Evolutionary conservation across 2,113 vertebrate species (phyloP), one percentile per base, ranked within the genome.

Genomic region (Semnornis frantzii): DNA sequence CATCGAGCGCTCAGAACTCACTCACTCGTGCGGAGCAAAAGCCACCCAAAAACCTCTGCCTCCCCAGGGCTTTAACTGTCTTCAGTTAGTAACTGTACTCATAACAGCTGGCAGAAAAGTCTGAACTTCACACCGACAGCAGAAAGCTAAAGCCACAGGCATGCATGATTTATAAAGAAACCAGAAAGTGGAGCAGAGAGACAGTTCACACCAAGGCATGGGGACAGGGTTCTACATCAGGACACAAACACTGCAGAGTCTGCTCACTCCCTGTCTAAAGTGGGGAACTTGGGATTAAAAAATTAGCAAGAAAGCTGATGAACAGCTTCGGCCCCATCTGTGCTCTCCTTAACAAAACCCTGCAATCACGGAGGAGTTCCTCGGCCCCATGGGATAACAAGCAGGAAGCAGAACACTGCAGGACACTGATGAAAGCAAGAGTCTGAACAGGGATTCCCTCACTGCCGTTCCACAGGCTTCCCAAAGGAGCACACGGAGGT

Each of bases 161-260:
- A 96, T 91, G 83, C 62, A 91, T 95, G 52, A 96, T 96, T 97
- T 69, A 94, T 89, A 69, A 81, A 94, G 87, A 71, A 93, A 94
- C 11, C 37, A 55, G 93, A 89, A 95, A 94, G 17, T 39, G 71
- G 89, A 95, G 83, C 82, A 92, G 15, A 55, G 34, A 89, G 64
- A 62, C 6, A 37, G 21, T 9, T 42, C 24, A 33, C 31, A 33
- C 18, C 33, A 19, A 5, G 8, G 50, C 46, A 44, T 2, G 33
- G 27, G 30, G 46, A 33, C n/a, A 52, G 63, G 50, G 50, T 52
- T 59, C 20, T 6, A 12, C 50, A 24, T 6, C 25, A 34, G 60
- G 72, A 76, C 74, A 55, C 70, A 68, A 88, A 44, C 5, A 23
- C 37, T 33, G 54, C 59, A 55, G 75, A 1, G 0, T 54, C 80